These are phyloP conservation scores for Calyptommatus sinebrachiatus DNA, from an alignment of 2,113 vertebrate species.

Conservation along the genomic window DNA sequence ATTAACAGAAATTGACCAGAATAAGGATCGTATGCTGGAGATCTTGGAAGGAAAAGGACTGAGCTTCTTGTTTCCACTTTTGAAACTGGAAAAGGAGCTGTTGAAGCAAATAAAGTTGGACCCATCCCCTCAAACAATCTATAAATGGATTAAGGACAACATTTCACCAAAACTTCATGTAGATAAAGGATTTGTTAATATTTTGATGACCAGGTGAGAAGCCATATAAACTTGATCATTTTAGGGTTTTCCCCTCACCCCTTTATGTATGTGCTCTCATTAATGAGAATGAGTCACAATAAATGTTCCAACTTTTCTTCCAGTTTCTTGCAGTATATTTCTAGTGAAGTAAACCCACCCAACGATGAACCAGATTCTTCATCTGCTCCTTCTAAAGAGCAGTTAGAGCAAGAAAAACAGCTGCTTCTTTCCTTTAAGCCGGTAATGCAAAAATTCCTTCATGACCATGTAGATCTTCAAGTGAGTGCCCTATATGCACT, in stretches of 20 bases:
- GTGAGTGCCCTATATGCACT: slow-evolving; percentile 96
- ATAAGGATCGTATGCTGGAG: slow-evolving; percentile 99
- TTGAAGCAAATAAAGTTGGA: slow-evolving; percentile 95
- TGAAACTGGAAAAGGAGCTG: slow-evolving; percentile 98
- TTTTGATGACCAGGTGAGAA: slow-evolving; percentile 95
- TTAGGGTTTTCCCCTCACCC: not conserved
- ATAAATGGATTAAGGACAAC: slow-evolving; percentile 99
- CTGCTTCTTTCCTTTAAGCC: slow-evolving; percentile 96
- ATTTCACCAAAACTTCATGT: slow-evolving; percentile 97
- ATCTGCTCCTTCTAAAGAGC: slow-evolving; percentile 90
- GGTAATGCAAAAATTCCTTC: slow-evolving; percentile 99
- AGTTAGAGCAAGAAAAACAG: slow-evolving; percentile 93
- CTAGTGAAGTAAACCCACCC: slow-evolving; percentile 86
- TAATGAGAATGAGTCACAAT: too few species aligned
- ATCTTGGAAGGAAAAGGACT: slow-evolving; percentile 96
- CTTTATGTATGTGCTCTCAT: too few species aligned
- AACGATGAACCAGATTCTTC: slow-evolving; percentile 86
- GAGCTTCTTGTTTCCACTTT: slow-evolving; percentile 95
- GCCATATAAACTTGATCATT: rapidly evolving
- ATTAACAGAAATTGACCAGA: slow-evolving; percentile 93
- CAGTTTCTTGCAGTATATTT: slow-evolving; percentile 98
- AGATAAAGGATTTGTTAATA: slow-evolving; percentile 99
- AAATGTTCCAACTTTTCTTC: not conserved
- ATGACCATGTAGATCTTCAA: slow-evolving; percentile 95
- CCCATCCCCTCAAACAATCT: slow-evolving; percentile 96